phyloP scores from a whole-genome alignment of 35 echinoderm and acorn worm genomes.

The Acanthaster planci region DNA sequence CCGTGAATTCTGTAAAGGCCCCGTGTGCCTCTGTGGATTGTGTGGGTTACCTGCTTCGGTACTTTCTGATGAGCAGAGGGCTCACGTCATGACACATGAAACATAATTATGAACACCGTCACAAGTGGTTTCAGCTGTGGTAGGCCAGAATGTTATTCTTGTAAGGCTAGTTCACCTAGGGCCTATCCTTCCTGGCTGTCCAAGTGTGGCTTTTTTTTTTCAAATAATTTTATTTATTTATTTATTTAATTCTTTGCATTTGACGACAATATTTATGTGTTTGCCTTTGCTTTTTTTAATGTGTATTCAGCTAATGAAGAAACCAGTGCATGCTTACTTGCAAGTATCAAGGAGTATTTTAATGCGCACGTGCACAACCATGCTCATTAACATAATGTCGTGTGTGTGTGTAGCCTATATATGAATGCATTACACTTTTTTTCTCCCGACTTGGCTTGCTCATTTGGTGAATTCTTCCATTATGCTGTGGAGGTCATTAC shows the following conservation, averaged over 20 bases:
- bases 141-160: slow-evolving; percentile 15
- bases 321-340: too few relatives aligned
- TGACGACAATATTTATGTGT: too few relatives aligned
- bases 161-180: not conserved
- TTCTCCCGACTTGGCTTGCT: not conserved
- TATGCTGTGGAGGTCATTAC: not conserved
- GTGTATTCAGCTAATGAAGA: too few relatives aligned
- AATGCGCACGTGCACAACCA: too few relatives aligned
- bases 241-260: not conserved
- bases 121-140: slow-evolving; percentile 5
- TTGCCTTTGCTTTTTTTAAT: too few relatives aligned
- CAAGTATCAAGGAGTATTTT: too few relatives aligned
- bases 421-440: too few relatives aligned
- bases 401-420: too few relatives aligned
- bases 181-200: not conserved
- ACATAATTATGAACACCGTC: not conserved
- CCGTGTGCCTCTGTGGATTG: not conserved
- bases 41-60: not conserved
- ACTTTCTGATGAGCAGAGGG: not conserved
- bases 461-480: not conserved
- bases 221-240: not conserved
- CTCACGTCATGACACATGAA: not conserved
- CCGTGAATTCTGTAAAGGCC: not conserved
- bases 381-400: too few relatives aligned
- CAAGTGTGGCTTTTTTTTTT: not conserved